Percentiles rank a stretch among this genome's conserved stretches.
Conservation (phyloP, 2,797 vertebrate genomes). For the Sebastes taczanowskii region DNA sequence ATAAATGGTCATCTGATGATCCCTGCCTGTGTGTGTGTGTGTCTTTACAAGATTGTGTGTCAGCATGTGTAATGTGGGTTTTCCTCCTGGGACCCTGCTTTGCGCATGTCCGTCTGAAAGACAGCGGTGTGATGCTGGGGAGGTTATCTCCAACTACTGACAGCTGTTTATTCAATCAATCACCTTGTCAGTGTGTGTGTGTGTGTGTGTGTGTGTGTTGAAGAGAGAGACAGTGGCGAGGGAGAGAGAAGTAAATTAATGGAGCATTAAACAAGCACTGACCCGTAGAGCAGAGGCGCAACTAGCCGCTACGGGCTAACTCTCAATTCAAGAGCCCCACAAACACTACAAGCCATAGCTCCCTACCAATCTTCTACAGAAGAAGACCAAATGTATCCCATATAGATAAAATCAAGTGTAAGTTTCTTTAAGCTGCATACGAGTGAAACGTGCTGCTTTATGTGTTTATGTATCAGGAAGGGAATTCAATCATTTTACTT, state of each 20-base stretch:
- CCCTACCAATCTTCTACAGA: neutral
- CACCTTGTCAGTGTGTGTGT: constrained; percentile 85
- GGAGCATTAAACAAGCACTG: constrained; percentile 98
- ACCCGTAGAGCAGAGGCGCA: constrained; percentile 93
- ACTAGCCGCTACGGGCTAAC: constrained; percentile 68
- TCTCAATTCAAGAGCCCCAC: constrained; percentile 40
- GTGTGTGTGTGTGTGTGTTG: constrained; percentile 19
- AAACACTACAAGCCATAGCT: neutral
- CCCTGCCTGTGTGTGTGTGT: constrained; percentile 12
- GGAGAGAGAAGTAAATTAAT: constrained; percentile 98
- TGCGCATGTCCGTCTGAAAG: constrained; percentile 40
- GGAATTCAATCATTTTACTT: neutral
- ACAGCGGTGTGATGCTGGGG: constrained; percentile 65
- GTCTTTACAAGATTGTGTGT: constrained; percentile 34
- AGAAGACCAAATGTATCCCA: neutral
- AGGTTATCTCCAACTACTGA: constrained; percentile 84
- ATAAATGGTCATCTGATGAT: constrained; percentile 64
- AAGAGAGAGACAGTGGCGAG: constrained; percentile 78
- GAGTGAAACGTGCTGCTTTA: neutral
- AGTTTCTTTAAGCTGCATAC: neutral
- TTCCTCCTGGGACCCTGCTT: constrained; percentile 61
- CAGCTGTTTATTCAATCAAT: constrained; percentile 98
- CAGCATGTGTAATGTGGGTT: constrained; percentile 59
- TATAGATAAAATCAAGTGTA: neutral
- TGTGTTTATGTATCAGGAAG: neutral